phyloP scores from a whole-genome alignment of 2,797 vertebrate genomes.

The Diplodus sargus region DNA sequence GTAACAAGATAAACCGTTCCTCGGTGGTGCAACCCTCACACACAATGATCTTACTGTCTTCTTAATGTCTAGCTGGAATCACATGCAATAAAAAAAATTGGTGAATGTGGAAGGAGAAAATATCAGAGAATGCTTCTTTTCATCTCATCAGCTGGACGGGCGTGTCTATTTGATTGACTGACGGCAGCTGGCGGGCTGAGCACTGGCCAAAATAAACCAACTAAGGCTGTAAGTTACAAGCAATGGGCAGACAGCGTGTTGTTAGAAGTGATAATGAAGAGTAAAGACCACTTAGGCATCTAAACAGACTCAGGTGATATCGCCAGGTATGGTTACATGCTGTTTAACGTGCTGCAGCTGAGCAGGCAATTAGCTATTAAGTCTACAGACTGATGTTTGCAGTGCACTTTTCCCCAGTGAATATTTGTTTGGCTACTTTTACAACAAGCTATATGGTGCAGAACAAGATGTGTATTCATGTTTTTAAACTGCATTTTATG shows the following conservation, averaged over 20 bases:
- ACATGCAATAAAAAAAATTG: neutral
- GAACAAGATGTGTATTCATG: neutral
- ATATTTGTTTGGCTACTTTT: neutral
- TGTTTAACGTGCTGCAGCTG: conserved; percentile 10
- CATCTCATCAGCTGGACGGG: conserved; percentile 2
- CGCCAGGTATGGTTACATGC: conserved; percentile 7
- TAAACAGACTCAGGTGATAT: conserved; percentile 18
- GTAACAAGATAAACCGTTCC: neutral
- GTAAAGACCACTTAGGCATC: neutral
- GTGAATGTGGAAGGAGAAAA: neutral
- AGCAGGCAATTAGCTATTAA: neutral
- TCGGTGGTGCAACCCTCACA: neutral
- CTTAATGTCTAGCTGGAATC: neutral
- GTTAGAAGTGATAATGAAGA: neutral
- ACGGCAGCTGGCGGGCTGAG: conserved; percentile 22
- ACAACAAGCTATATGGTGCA: neutral
- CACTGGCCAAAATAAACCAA: conserved; percentile 37
- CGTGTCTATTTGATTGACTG: conserved; percentile 38
- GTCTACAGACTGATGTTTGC: conserved; percentile 7
- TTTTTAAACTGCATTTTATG: neutral
- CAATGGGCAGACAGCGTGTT: conserved; percentile 2
- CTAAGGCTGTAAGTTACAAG: conserved; percentile 4
- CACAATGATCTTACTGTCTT: neutral
- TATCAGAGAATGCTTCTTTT: conserved; percentile 13
- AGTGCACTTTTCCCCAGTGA: neutral